phyloP scores from a whole-genome alignment of 2,888 invertebrate genomes.

The Brachyptera risi region DNA sequence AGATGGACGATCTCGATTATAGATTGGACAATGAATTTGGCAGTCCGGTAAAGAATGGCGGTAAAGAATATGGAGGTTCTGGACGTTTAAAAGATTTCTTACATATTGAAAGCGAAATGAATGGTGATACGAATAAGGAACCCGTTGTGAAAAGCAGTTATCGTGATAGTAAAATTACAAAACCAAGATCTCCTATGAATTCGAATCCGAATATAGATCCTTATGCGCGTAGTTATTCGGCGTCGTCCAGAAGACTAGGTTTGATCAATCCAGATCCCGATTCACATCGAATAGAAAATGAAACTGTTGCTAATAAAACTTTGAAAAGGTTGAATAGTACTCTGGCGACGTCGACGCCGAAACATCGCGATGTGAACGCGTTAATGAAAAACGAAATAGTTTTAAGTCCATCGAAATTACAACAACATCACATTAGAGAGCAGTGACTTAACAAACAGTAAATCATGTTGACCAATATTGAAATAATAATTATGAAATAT shows the following conservation, averaged over 20 bases:
- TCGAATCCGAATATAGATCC: no score
- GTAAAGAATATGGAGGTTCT: neutral
- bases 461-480: constrained; percentile 1
- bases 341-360: constrained; percentile 38
- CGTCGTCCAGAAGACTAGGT: constrained; percentile 38
- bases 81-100: neutral
- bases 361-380: constrained; percentile 38
- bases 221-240: constrained; percentile 35
- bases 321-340: constrained; percentile 39
- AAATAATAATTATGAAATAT: neutral
- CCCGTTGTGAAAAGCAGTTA: neutral
- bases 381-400: constrained; percentile 57
- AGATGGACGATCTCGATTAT: constrained; percentile 22
- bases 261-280: constrained; percentile 30
- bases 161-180: constrained; percentile 7
- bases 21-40: constrained; percentile 1
- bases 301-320: constrained; percentile 42
- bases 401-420: constrained; percentile 60
- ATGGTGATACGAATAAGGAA: neutral
- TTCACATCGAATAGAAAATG: constrained; percentile 37
- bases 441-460: constrained; percentile 6
- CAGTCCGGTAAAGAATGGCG: neutral
- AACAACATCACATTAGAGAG: constrained; percentile 44
- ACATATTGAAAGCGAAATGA: neutral
- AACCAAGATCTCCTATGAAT: constrained; percentile 37